Conservation (phyloP, 2,113 vertebrate genomes). For the Sclerurus mexicanus region DNA sequence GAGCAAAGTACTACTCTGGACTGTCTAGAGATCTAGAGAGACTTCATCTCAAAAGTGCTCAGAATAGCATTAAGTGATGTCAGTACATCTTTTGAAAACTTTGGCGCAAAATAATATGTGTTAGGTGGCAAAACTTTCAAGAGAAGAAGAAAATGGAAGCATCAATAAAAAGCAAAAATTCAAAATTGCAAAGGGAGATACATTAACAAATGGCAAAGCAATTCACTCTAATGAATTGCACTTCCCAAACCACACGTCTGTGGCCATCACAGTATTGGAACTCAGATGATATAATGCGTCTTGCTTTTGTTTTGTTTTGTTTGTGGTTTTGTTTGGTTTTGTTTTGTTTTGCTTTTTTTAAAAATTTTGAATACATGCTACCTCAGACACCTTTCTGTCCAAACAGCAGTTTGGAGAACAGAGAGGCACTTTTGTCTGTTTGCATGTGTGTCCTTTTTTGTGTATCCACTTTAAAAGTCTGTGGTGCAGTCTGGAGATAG, state of each 20-base stretch:
- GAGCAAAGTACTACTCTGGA: neutral
- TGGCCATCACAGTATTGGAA: fast-evolving
- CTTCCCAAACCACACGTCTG: neutral
- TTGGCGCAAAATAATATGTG: neutral
- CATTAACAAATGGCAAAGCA: neutral
- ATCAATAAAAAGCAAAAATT: neutral
- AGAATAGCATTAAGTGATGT: neutral
- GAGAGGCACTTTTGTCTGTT: neutral
- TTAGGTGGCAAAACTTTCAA: neutral
- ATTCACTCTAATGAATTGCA: neutral
- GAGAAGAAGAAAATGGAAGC: neutral
- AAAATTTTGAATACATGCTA: neutral
- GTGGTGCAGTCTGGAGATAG: neutral
- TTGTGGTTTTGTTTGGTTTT: neutral
- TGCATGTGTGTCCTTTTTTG: fast-evolving
- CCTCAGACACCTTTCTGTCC: neutral
- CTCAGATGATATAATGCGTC: neutral
- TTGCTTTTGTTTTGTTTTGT: no score
- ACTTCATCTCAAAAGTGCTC: neutral
- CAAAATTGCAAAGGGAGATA: neutral
- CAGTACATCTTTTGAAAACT: neutral
- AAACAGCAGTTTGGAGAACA: neutral
- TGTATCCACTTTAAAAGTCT: neutral
- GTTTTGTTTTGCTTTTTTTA: no score
- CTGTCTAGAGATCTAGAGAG: neutral